A percentile compares a stretch with the other conserved stretches of the same genome.
These are phyloP conservation scores for Muntiacus muntjak DNA, from an alignment of 2,113 vertebrate genomes.

Conservation along the genomic window DNA sequence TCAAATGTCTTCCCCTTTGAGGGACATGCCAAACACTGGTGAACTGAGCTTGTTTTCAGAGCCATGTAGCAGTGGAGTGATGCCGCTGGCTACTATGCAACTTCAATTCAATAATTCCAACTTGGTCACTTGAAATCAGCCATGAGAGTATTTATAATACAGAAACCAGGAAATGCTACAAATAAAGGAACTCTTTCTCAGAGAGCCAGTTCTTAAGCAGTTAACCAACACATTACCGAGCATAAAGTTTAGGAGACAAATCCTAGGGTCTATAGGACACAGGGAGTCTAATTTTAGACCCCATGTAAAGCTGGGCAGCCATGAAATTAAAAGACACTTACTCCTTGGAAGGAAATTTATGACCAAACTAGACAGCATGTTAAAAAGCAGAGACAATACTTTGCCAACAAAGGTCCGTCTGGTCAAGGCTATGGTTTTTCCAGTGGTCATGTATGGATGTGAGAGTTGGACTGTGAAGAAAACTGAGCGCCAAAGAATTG, in stretches of 20 bases:
- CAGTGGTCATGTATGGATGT: too few relatives aligned
- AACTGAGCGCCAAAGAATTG: rapidly evolving
- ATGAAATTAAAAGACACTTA: too few relatives aligned
- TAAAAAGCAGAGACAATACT: too few relatives aligned
- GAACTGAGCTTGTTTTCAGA: not conserved
- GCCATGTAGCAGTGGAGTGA: not conserved
- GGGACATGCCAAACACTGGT: not conserved
- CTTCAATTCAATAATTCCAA: not conserved
- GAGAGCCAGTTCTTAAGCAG: not conserved
- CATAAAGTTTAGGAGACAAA: not conserved
- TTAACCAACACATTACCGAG: not conserved
- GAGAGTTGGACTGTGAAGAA: too few relatives aligned
- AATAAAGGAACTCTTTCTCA: not conserved
- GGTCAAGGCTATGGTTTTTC: too few relatives aligned
- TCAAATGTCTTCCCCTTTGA: not conserved
- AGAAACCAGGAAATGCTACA: not conserved
- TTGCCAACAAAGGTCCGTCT: too few relatives aligned
- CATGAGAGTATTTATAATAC: not conserved
- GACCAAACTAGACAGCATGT: too few relatives aligned
- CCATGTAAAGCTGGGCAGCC: not conserved
- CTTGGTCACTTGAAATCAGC: not conserved
- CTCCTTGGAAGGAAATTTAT: too few relatives aligned
- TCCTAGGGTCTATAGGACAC: not conserved
- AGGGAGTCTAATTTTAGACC: not conserved
- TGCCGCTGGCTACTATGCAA: not conserved